Evolutionary conservation across 1,140 invertebrate genomes (phyloP), one percentile per base, ranked within the genome.

Genomic region (Epicauta chinensis): DNA sequence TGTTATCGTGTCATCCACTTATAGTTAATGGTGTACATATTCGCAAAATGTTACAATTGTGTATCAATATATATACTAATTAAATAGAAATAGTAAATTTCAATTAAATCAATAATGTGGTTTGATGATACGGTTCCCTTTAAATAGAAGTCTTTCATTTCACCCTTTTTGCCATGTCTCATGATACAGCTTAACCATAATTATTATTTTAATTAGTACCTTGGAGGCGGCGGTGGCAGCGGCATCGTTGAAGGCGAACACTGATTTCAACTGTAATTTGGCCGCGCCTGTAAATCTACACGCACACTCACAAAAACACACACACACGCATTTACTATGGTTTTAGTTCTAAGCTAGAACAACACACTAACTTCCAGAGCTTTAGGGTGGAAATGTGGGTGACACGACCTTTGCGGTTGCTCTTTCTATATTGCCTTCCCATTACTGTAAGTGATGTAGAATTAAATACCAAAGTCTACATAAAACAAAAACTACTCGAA

Each of bases 191-290:
- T 23, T 23, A 47, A 37, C 45, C 35, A 23, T 47, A 47, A 47
- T 47, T 47, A 47, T 47, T 16, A 38, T 38, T 38, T 29, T 47
- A 47, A 47, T 47, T 47, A 47, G 35, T 47, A 38, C 29, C 45
- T 38, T 9, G 7, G 16, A 46, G 43, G 30, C 31, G 37, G 16
- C 17, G 14, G 4, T n/a, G 39, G 39, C n/a, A n/a, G n/a, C n/a
- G n/a, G n/a, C n/a, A n/a, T n/a, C n/a, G 23, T 23, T 43, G 0
- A 12, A 23, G 15, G 35, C 34, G 38, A 36, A 47, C 45, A 47
- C 34, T 47, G 45, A 47, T 47, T 47, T 47, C 23, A 16, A 14
- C 34, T 23, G 17, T 47, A 47, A 37, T 47, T 37, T 37, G 45
- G 45, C 35, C 15, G 45, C 35, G 45, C 35, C 34, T 37, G 35